These are phyloP conservation scores for Drosophila limbata DNA, from an alignment of 2,888 invertebrate species.

Conservation along the genomic window DNA sequence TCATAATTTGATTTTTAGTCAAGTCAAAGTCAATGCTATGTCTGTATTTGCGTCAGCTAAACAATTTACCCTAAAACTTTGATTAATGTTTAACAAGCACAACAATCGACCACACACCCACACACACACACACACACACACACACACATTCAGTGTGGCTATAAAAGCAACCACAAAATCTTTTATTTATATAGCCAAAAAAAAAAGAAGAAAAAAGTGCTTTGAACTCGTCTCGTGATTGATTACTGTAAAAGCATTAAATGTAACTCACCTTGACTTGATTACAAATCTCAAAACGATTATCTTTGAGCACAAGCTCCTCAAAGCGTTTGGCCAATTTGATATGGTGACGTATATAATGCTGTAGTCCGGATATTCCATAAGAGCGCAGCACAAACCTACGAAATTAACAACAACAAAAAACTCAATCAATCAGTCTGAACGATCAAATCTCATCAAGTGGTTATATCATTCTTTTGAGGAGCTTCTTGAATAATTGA, in stretches of 20 bases:
- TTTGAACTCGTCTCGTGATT: slow-evolving; percentile 69
- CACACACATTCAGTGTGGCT: slow-evolving; percentile 21
- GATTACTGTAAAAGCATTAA: slow-evolving; percentile 45
- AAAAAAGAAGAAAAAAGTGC: slow-evolving; percentile 47
- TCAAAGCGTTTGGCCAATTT: slow-evolving; percentile 96
- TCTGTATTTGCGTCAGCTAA: slow-evolving; percentile 53
- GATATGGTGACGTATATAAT: slow-evolving; percentile 96
- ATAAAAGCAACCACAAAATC: slow-evolving; percentile 42
- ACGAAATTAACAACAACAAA: background rate
- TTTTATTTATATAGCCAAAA: slow-evolving; percentile 26
- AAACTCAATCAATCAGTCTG: slow-evolving; percentile 12
- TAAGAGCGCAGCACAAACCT: slow-evolving; percentile 96
- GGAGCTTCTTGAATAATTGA: background rate
- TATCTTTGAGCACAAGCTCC: slow-evolving; percentile 91
- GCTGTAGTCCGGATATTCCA: slow-evolving; percentile 96
- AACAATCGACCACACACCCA: slow-evolving; percentile 35
- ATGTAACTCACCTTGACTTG: slow-evolving; percentile 91
- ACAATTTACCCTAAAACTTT: slow-evolving; percentile 33
- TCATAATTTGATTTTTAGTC: slow-evolving; percentile 51
- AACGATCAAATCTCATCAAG: background rate
- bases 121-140: slow-evolving; percentile 10
- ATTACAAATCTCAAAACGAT: slow-evolving; percentile 95
- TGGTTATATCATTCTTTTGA: background rate
- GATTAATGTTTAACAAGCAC: slow-evolving; percentile 51
- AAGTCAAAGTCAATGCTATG: slow-evolving; percentile 56